Base-by-base conservation (phyloP, 2,797 vertebrate species). In the Ciconia nigra region DNA sequence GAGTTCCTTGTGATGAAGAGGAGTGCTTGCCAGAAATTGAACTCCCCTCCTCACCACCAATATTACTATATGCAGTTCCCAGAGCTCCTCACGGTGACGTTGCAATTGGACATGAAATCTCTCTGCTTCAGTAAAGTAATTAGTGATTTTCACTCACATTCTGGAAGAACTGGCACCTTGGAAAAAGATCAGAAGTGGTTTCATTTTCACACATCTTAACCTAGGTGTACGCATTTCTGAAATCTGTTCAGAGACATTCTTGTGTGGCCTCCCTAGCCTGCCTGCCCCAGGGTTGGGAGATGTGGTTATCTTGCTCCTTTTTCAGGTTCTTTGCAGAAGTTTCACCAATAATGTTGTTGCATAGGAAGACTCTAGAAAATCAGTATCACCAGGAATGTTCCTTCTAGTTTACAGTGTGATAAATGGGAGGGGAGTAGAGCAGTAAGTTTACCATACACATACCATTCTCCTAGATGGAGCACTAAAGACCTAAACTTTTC, bases 31-130 rank as follows among this genome's bases (percentile, higher is more conserved):
- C 66, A 79, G 35, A 63, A 55, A n/a, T 0, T 35, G 41, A 67
- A 12, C 35, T 46, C 35, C 29, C 5, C 14, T 77, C 37, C 26
- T 83, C 3, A 0, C 5, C 11, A 29, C 46, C 26, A 19, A 0
- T 73, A 11, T 47, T 82, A 21, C 20, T 42, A 15, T 33, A 9
- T 1, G 1, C 7, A 18, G 3, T 55, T 61, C n/a, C 51, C 44
- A 47, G 42, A 62, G 37, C 54, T 85, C 28, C 59, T 81, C 8
- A 5, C 33, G 51, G 14, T 59, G 19, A 15, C 3, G 0, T 19
- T 85, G 57, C 12, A 63, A 49, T n/a, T 54, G 57, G 42, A 39
- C 13, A 2, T 73, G 9, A 80, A 79, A 87, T 33, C 14, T n/a
- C 19, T 79, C 58, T 69, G 33, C 57, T 82, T 79, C 67, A 18